These are phyloP conservation scores for Priapulus caudatus DNA, from an alignment of 2,888 invertebrate species.

Conservation along the genomic window DNA sequence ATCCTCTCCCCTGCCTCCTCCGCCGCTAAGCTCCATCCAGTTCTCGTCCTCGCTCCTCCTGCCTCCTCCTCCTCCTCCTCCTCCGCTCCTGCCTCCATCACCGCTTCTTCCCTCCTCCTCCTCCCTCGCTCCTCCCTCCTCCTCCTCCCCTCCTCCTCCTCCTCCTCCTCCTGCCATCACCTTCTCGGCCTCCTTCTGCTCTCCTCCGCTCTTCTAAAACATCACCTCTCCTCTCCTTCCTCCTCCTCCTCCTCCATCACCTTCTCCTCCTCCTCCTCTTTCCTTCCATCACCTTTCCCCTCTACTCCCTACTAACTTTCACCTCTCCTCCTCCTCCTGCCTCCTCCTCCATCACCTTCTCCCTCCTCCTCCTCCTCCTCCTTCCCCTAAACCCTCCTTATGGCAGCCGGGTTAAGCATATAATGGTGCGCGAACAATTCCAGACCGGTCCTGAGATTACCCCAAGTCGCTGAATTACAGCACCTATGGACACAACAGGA, in stretches of 20 bases:
- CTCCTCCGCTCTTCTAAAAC: background rate
- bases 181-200: background rate
- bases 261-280: conserved; percentile 3
- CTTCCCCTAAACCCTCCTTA: conserved; percentile 1
- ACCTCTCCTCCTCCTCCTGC: background rate
- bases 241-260: background rate
- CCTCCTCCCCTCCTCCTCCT: too few relatives aligned
- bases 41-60: too few relatives aligned
- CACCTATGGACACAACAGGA: too few relatives aligned
- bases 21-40: background rate
- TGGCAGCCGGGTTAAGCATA: too few relatives aligned
- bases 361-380: conserved; percentile 3
- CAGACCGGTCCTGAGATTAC: too few relatives aligned
- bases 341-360: too few relatives aligned
- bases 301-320: background rate
- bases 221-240: background rate
- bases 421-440: too few relatives aligned
- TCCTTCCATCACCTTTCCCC: background rate
- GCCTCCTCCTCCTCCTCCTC: conserved; percentile 1
- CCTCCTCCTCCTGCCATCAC: background rate
- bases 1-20: background rate
- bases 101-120: too few relatives aligned
- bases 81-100: background rate
- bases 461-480: too few relatives aligned
- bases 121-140: too few relatives aligned